phyloP scores from a whole-genome alignment of 2,113 vertebrate species.

The Clarias batrachus region DNA sequence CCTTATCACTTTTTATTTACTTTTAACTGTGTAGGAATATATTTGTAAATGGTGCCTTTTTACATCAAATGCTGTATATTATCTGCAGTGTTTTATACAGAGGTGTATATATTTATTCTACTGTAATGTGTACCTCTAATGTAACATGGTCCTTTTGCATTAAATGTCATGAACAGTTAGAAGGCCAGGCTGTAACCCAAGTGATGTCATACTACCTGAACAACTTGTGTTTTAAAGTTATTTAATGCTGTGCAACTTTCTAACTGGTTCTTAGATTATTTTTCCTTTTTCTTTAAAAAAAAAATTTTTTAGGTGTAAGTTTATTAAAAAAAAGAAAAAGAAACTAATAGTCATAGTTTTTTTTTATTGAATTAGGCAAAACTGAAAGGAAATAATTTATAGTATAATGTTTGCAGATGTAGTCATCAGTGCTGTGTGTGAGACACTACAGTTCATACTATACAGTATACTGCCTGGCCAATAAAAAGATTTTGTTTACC shows the following conservation, averaged over 20 bases:
- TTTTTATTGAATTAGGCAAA: background rate
- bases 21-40: background rate
- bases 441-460: background rate
- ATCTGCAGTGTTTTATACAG: background rate
- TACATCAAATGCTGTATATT: background rate
- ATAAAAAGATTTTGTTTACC: too few relatives aligned
- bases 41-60: background rate
- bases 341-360: constrained; percentile 9
- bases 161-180: background rate
- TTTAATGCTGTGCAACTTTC: background rate
- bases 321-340: background rate
- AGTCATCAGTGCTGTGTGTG: background rate
- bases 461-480: too few relatives aligned
- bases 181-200: background rate
- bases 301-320: background rate
- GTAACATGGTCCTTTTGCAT: background rate
- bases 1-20: background rate
- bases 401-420: background rate
- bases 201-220: background rate
- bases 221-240: background rate
- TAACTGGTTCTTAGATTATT: background rate
- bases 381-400: background rate
- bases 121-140: background rate
- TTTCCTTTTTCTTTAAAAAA: background rate
- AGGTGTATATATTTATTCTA: background rate